These are phyloP conservation scores for Theristicus caerulescens DNA, from an alignment of 2,113 vertebrate genomes.

Conservation along the genomic window DNA sequence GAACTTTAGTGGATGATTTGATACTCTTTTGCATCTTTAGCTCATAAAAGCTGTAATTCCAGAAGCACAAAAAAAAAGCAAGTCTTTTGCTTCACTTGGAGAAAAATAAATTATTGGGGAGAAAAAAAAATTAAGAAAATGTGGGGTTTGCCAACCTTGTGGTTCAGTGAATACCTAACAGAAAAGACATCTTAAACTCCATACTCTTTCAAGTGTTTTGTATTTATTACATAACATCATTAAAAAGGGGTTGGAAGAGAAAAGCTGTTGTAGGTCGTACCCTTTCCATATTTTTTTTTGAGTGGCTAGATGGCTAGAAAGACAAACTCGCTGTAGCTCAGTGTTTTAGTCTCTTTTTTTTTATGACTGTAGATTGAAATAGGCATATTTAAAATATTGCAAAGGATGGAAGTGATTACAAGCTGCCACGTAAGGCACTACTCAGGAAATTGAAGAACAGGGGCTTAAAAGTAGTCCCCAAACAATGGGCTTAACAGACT, in stretches of 20 bases:
- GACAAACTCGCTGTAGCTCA: not conserved
- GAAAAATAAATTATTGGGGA: not conserved
- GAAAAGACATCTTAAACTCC: not conserved
- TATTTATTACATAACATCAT: not conserved
- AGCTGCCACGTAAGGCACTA: not conserved
- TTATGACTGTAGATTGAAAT: not conserved
- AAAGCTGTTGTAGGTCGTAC: not conserved
- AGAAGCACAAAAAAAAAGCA: not conserved
- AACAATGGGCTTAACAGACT: constrained; percentile 33
- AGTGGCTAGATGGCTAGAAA: not conserved
- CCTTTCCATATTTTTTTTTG: not conserved
- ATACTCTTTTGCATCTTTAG: not conserved
- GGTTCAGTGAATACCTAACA: not conserved
- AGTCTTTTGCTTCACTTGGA: not conserved
- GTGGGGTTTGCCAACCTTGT: not conserved
- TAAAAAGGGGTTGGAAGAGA: not conserved
- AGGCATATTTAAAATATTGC: constrained; percentile 1
- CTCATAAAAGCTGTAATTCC: not conserved
- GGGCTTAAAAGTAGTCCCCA: constrained; percentile 29
- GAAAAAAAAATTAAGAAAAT: not conserved
- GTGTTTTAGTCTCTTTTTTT: not conserved
- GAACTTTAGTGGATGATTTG: not conserved
- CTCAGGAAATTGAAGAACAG: constrained; percentile 56
- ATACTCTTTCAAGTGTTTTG: not conserved
- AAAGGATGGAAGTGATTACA: constrained; percentile 47